Percentiles rank a stretch among this genome's conserved stretches.
These are phyloP conservation scores for Lasioglossum baleicum DNA, from an alignment of 1,140 invertebrate genomes.

Conservation along the genomic window DNA sequence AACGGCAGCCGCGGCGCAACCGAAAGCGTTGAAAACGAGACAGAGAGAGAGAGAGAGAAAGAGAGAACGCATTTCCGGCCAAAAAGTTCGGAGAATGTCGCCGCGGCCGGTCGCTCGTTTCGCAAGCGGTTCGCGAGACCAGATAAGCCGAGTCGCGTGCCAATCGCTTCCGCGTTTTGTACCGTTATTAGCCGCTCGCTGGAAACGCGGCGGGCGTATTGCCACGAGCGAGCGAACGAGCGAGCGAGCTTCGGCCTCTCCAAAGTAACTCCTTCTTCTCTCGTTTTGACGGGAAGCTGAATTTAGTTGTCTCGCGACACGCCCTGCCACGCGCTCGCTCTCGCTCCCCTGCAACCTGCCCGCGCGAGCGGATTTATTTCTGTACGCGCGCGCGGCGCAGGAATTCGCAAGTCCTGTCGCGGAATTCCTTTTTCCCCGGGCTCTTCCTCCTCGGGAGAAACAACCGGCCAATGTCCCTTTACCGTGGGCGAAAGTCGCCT, in stretches of 20 bases:
- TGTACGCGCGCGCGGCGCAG: neutral
- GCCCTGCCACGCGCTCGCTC: slow-evolving; percentile 10
- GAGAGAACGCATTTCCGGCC: slow-evolving; percentile 14
- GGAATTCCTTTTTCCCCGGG: slow-evolving; percentile 3
- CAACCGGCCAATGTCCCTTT: neutral
- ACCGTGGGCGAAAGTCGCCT: no score
- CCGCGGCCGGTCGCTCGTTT: slow-evolving; percentile 34
- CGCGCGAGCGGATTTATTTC: slow-evolving; percentile 25
- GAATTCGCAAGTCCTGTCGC: slow-evolving; percentile 3
- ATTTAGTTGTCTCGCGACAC: slow-evolving; percentile 46
- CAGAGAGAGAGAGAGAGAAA: neutral
- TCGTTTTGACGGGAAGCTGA: slow-evolving; percentile 31
- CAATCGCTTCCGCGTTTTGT: slow-evolving; percentile 74
- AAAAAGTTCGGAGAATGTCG: slow-evolving; percentile 42
- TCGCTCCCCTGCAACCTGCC: neutral
- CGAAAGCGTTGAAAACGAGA: neutral
- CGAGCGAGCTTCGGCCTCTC: neutral
- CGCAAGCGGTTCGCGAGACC: slow-evolving; percentile 42
- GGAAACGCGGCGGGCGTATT: slow-evolving; percentile 28
- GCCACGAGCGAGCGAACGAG: slow-evolving; percentile 26
- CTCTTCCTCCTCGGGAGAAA: neutral
- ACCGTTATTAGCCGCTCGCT: slow-evolving; percentile 65
- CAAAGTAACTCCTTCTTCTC: slow-evolving; percentile 30
- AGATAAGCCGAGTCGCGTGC: slow-evolving; percentile 69
- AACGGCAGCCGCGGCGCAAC: neutral